Evolutionary conservation across 2,888 invertebrate species (phyloP), one percentile per base, ranked within the genome.

Genomic region (Charanyca ferruginea): DNA sequence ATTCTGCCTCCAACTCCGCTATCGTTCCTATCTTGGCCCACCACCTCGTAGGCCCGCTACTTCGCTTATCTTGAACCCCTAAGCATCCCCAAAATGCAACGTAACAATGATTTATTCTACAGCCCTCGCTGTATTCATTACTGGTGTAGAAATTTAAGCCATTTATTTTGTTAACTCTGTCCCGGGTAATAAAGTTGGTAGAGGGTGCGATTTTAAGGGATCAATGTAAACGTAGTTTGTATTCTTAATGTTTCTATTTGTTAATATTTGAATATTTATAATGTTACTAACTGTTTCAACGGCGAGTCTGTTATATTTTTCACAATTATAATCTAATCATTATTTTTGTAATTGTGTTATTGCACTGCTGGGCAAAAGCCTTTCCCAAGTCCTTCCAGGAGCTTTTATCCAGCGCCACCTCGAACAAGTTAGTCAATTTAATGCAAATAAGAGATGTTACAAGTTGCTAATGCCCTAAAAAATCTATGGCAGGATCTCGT

Each of bases 111-210:
- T 95, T 94, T 94, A 95, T 93, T 88, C 84, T 86, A 82, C 87
- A 90, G 91, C 93, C 94, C 93, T 93, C 90, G 90, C 89, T 90
- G 93, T 94, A 95, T 94, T 95, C 95, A 95, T 95, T 94, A 94
- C 91, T 90, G 94, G 95, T 95, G 95, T 94, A 95, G 95, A 95
- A 94, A 94, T 95, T 95, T 95, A 91, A 94, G 93, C 94, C 94
- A 95, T 95, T 95, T 94, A 95, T 95, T 95, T 94, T 94, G 95
- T 95, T 95, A 95, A 92, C 93, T 93, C 89, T 90, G 92, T 90
- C 86, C 89, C 90, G 92, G 91, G 89, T 89, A 90, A 94, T 94
- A 94, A 93, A 94, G 85, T 91, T 86, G 47, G 84, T 89, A 83
- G 84, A 86, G 88, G 92, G 93, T 89, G 86, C 83, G 87, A 82